Evolutionary conservation across 2,113 vertebrate genomes (phyloP), one percentile per base, ranked within the genome.

Genomic region (Otis tarda): DNA sequence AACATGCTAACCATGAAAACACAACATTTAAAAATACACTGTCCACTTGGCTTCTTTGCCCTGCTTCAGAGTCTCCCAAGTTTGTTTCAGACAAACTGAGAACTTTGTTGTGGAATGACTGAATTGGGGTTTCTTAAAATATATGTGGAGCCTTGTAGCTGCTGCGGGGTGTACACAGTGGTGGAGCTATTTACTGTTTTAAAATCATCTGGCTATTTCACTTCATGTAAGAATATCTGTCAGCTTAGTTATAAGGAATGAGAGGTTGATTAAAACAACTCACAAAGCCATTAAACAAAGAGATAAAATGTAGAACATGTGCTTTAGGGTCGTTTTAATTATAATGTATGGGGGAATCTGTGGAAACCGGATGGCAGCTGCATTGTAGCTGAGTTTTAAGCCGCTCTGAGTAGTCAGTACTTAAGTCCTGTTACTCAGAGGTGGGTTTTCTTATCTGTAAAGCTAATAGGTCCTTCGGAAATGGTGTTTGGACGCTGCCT

Each of bases 1-100:
- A 98, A 94, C 94, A 97, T 93, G 88, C 95, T 95, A 97, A 97
- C 94, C 95, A 95, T 96, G 94, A 96, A 98, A 98, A 97, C 76
- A 88, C 94, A 96, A 75, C 73, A 57, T 93, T 95, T 90, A 96
- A 97, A 97, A 97, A 96, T 95, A 95, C 67, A 88, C 95, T 69
- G 93, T 96, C 95, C 91, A 89, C 89, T 96, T 89, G 69, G 92
- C 85, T 95, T 96, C 95, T 95, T 94, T 39, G 60, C 70, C 89
- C 71, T 83, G 59, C 90, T 92, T 96, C 61, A 77, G 86, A 87
- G 55, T 52, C 89, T 94, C 93, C 53, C 57, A 45, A 94, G 87
- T 90, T 93, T 91, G 39, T 81, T 94, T 96, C 82, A 55, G 83
- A 94, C 85, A 68, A 91, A 73, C 86, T 70, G 69, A 95, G 92